Base-by-base conservation (phyloP, 2,888 invertebrate genomes). In the Celastrina argiolus region DNA sequence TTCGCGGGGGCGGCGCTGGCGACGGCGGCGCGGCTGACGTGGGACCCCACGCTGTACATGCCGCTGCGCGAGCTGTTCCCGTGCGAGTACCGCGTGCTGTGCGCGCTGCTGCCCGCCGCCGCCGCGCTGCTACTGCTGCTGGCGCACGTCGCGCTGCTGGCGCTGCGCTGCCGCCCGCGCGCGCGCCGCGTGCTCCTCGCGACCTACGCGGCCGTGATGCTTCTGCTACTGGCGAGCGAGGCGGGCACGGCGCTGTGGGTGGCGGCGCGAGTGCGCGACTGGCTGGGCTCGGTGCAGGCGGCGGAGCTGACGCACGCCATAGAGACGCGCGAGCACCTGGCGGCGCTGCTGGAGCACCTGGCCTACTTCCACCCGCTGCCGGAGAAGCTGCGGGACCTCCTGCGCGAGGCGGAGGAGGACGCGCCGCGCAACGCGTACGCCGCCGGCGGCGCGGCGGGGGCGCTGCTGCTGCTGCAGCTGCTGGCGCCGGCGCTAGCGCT, bases 41-140 rank as follows among this genome's bases (percentile, higher is more conserved):
- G 87, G 88, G 89, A 89, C 78, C 88, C 89, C 51, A 81, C 76
- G 74, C 77, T 82, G 74, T 88, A 88, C 67, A 71, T 68, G 68
- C 70, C 71, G 59, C 67, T 73, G 61, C 76, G 76, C 59, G 76
- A 73, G 71, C 61, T 74, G 67, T 72, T 76, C 66, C 74, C 76
- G 59, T 66, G 22, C 7, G 76, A 75, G 69, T 73, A 72, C 71
- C 59, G 64, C 59, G 63, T 51, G 81, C 81, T 80, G 77, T 81
- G 80, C 74, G 80, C 36, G 16, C 63, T 64, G 66, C 70, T 73
- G 71, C 68, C 71, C 10, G 61, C 63, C 31, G 42, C 66, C 56
- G 71, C 66, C 26, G 51, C 64, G 39, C 61, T 65, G 66, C 66
- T 73, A 56, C 68, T 69, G 69, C 68, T 71, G 65, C 68, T 69